phyloP scores from a whole-genome alignment of 2,113 vertebrate species.

The Cranoglanis bouderius region DNA sequence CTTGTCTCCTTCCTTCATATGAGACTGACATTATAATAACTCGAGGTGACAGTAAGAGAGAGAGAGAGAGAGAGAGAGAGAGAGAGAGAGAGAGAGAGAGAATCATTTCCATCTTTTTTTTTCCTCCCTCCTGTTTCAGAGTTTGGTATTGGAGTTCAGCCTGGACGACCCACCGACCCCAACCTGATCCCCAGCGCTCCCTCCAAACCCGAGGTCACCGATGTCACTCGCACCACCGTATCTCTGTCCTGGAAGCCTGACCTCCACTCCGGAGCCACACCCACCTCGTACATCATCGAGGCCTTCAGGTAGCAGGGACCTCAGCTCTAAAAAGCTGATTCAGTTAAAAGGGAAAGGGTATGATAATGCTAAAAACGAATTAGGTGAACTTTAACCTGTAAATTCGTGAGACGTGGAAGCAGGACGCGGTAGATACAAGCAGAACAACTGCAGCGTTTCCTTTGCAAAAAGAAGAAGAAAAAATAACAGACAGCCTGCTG shows the following conservation, averaged over 20 bases:
- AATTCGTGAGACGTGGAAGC: not conserved
- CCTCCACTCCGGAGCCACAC: conserved; percentile 91
- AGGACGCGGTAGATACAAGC: not conserved
- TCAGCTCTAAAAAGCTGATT: not conserved
- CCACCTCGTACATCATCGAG: conserved; percentile 97
- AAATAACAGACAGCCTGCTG: no score
- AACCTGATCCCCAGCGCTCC: conserved; percentile 97
- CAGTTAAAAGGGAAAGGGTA: not conserved
- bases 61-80: not conserved
- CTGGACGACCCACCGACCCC: conserved; percentile 92
- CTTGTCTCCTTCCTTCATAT: conserved; percentile 31
- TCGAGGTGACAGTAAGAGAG: not conserved
- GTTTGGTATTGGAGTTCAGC: conserved; percentile 91
- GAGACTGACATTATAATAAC: conserved; percentile 32
- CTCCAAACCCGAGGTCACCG: conserved; percentile 90
- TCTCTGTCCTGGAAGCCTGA: conserved; percentile 93
- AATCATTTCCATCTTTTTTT: conserved; percentile 17
- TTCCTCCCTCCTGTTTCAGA: conserved; percentile 70
- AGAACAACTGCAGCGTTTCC: not conserved
- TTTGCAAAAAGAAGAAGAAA: not conserved
- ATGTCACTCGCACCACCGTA: conserved; percentile 90
- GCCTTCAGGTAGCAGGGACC: conserved; percentile 86
- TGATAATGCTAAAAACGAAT: not conserved
- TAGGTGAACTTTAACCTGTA: not conserved
- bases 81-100: not conserved